These are phyloP conservation scores for Labia minor DNA, from an alignment of 2,888 invertebrate species.

Conservation along the genomic window DNA sequence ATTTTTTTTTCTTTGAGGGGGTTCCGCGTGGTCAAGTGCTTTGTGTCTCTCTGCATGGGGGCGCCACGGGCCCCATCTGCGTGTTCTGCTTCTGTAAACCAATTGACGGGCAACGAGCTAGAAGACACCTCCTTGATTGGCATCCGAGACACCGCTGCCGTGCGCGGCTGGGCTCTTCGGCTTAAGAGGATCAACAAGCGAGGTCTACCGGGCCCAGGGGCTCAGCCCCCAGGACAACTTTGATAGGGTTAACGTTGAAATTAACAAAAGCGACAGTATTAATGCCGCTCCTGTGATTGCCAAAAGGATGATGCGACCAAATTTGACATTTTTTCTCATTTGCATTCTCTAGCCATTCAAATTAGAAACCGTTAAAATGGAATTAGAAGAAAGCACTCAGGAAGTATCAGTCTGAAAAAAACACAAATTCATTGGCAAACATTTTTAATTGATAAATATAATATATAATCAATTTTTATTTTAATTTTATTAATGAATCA, in stretches of 20 bases:
- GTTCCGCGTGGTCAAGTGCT: background rate
- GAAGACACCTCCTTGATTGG: conserved; percentile 7
- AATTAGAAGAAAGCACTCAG: background rate
- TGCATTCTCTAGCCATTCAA: background rate
- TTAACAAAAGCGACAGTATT: background rate
- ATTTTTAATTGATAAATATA: too few relatives aligned
- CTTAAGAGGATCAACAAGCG: background rate
- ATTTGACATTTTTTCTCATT: conserved; percentile 7
- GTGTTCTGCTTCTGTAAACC: conserved; percentile 5
- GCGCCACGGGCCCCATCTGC: background rate
- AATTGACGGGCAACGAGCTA: conserved; percentile 4
- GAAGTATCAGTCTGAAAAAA: too few relatives aligned
- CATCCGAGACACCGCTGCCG: background rate
- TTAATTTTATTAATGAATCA: too few relatives aligned
- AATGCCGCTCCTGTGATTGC: conserved; percentile 1
- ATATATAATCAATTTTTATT: too few relatives aligned
- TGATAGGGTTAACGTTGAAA: conserved; percentile 2
- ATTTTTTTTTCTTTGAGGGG: background rate
- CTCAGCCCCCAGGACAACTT: background rate
- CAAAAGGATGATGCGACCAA: conserved; percentile 7
- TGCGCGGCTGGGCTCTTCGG: background rate
- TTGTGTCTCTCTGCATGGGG: background rate
- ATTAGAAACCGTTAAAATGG: background rate
- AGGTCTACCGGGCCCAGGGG: background rate
- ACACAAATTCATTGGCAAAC: too few relatives aligned